Evolutionary conservation across 2,113 vertebrate species (phyloP), one percentile per base, ranked within the genome.

Genomic region (Rhagologus leucostigma): DNA sequence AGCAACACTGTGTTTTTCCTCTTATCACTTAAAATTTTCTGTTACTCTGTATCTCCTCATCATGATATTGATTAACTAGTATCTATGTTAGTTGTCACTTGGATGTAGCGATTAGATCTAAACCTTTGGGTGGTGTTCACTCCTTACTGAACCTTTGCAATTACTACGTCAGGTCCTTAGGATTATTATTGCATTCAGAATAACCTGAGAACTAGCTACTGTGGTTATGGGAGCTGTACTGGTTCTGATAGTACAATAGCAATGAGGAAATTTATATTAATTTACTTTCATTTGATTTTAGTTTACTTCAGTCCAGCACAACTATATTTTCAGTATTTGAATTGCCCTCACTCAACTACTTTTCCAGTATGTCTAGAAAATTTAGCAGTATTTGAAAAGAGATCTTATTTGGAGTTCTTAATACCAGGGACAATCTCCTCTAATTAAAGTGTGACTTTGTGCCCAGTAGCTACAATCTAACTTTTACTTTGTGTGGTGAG

Each of bases 371-470:
- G 15, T 57, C 41, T 89, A 16, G 17, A 89, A 84, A 84, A 81
- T 56, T 29, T 60, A 83, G 37, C 22, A 44, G 13, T 89, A 21
- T 80, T 90, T 86, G 37, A 69, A 83, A 83, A 65, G 24, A 13
- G 13, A 46, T 20, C 13, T 71, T 64, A n/a, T 49, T 64, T 92
- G 27, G 11, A 60, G 10, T 64, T 68, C 37, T 88, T 69, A 69
- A n/a, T 3, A 35, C n/a, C n/a, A 19, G 16, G 8, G 1, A 10
- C 19, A 12, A 0, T 49, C 18, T 76, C 41, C 11, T 57, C 13
- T 73, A 69, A 46, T 76, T 76, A 62, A 44, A 57, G 33, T 12
- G 65, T 30, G 6, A 9, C 15, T 89, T 86, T 46, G n/a, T 89
- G 13, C 18, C 39, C 9, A 4, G 10, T 71, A 64, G 41, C 53